These are phyloP conservation scores for Oenanthe melanoleuca DNA, from an alignment of 2,113 vertebrate genomes.

Conservation along the genomic window DNA sequence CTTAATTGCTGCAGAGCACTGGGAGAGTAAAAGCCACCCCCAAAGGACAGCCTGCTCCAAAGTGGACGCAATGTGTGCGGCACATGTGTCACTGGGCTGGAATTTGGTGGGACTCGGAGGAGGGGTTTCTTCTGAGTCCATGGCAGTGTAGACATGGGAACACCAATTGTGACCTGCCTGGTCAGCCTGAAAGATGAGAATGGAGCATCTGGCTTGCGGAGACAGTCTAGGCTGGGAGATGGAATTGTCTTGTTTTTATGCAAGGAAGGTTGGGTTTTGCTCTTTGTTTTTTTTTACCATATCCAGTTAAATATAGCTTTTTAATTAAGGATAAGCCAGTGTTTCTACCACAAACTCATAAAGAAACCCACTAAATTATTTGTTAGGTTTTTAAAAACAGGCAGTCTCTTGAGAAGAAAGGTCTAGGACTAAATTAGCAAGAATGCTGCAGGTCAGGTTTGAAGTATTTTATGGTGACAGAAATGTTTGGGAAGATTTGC, in stretches of 20 bases:
- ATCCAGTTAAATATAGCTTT: background rate
- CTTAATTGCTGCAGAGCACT: background rate
- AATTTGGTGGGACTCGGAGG: background rate
- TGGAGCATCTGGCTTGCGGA: background rate
- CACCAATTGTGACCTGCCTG: background rate
- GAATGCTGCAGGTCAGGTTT: background rate
- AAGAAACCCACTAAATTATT: conserved; percentile 20
- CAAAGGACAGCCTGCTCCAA: background rate
- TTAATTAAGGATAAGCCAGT: conserved; percentile 13
- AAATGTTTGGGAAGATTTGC: background rate
- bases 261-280: background rate
- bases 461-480: background rate
- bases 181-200: conserved; percentile 6
- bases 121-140: conserved; percentile 21
- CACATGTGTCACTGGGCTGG: background rate
- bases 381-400: background rate
- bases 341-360: background rate
- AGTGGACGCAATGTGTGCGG: background rate
- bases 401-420: background rate
- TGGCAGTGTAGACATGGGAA: background rate
- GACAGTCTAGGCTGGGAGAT: background rate
- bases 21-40: background rate
- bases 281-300: background rate
- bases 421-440: background rate
- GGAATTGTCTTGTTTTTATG: background rate